A percentile compares a stretch with the other conserved stretches of the same genome.
These are phyloP conservation scores for Ips nitidus DNA, from an alignment of 1,140 invertebrate genomes.

Conservation along the genomic window DNA sequence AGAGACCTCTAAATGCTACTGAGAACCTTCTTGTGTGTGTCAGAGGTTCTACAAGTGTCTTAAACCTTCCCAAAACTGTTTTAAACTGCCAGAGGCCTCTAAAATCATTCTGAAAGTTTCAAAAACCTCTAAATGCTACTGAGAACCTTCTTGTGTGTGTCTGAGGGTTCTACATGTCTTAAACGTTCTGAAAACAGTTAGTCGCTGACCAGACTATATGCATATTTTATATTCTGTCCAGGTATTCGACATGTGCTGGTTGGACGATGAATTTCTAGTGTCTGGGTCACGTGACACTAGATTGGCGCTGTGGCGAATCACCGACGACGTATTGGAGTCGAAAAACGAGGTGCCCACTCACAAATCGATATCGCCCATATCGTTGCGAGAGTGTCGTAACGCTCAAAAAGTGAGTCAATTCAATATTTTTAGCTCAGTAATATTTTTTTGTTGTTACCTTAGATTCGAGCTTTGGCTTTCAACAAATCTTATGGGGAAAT, in stretches of 20 bases:
- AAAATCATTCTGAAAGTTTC: too few relatives aligned
- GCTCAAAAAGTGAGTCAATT: conserved; percentile 54
- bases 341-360: conserved; percentile 58
- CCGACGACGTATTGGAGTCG: conserved; percentile 52
- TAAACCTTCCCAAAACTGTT: too few relatives aligned
- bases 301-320: conserved; percentile 77
- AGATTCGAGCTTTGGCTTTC: conserved; percentile 86
- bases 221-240: conserved; percentile 26
- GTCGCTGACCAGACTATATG: background rate
- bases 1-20: too few relatives aligned
- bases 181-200: too few relatives aligned
- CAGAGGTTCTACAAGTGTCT: too few relatives aligned
- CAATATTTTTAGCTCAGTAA: background rate
- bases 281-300: conserved; percentile 90
- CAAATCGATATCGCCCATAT: conserved; percentile 67
- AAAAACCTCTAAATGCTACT: too few relatives aligned
- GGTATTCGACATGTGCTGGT: conserved; percentile 91
- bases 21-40: too few relatives aligned
- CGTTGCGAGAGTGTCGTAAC: conserved; percentile 73
- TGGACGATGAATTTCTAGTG: conserved; percentile 94
- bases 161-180: too few relatives aligned
- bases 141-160: too few relatives aligned
- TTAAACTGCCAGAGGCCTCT: too few relatives aligned
- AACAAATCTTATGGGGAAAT: conserved; percentile 85
- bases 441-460: conserved; percentile 36